These are phyloP conservation scores for Cryptoprocta ferox DNA, from an alignment of 2,797 vertebrate species.

Conservation along the genomic window DNA sequence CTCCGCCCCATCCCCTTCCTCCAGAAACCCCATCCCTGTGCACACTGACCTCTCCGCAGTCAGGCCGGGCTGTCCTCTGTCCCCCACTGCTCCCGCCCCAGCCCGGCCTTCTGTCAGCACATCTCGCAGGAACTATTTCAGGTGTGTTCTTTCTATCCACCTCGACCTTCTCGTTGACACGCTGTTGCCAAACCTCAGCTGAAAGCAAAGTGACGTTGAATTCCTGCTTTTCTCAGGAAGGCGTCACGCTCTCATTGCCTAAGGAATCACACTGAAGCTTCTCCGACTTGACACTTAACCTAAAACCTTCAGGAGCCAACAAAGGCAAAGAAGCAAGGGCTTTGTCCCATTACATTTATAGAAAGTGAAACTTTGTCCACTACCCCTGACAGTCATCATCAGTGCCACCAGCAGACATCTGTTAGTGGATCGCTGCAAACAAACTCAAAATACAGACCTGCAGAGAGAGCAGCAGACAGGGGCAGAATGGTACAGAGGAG, in stretches of 20 bases:
- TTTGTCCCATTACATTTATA: neutral
- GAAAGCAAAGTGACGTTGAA: neutral
- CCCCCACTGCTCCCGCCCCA: neutral
- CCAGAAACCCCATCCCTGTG: neutral
- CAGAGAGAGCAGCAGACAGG: neutral
- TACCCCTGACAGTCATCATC: neutral
- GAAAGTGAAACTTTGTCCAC: neutral
- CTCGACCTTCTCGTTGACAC: neutral
- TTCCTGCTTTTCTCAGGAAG: neutral
- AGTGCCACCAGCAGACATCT: neutral
- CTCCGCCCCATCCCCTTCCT: too few species aligned
- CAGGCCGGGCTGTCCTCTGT: too few species aligned
- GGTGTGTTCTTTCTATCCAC: neutral
- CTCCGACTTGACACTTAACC: neutral
- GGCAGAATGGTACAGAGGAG: accelerated
- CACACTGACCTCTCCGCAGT: neutral
- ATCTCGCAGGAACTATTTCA: neutral
- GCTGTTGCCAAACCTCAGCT: neutral
- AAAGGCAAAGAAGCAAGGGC: neutral
- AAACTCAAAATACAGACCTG: neutral
- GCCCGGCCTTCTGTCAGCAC: neutral
- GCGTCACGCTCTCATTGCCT: neutral
- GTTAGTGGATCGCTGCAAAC: neutral
- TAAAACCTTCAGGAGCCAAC: neutral
- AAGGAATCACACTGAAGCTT: neutral